phyloP scores from a whole-genome alignment of 2,113 vertebrate species.

The Mellivora capensis region DNA sequence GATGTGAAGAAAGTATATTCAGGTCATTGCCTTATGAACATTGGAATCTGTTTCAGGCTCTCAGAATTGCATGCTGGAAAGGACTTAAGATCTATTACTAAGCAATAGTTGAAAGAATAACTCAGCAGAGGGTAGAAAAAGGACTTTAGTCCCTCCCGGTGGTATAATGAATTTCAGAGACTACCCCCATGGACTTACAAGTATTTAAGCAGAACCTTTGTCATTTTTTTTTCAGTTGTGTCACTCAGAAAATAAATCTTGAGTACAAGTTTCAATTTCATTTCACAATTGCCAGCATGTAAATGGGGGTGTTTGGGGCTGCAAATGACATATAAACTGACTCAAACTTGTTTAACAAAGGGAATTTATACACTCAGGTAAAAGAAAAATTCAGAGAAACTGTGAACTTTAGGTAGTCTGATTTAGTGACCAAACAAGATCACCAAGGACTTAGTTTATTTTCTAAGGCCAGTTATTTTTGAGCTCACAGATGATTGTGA shows the following conservation, averaged over 20 bases:
- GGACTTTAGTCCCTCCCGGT: not conserved
- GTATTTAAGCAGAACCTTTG: not conserved
- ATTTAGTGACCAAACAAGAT: not conserved
- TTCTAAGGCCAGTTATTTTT: not conserved
- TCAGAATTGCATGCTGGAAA: not conserved
- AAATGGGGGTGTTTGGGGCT: not conserved
- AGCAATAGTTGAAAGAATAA: not conserved
- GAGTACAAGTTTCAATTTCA: not conserved
- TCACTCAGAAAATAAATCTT: constrained; percentile 3
- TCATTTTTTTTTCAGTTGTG: not conserved
- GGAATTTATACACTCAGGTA: not conserved
- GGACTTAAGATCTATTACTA: not conserved
- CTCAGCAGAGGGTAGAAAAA: not conserved
- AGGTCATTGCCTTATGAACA: not conserved
- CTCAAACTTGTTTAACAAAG: not conserved
- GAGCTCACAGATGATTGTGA: not conserved
- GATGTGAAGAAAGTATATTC: not conserved
- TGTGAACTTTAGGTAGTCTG: not conserved
- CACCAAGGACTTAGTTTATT: not conserved
- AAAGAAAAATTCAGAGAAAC: not conserved
- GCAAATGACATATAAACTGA: not conserved
- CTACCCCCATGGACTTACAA: not conserved
- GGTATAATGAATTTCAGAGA: not conserved
- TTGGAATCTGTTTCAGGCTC: not conserved
- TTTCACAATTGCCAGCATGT: not conserved